Evolutionary conservation across 1,140 invertebrate species (phyloP), one percentile per base, ranked within the genome.

Genomic region (Helicoverpa zea): DNA sequence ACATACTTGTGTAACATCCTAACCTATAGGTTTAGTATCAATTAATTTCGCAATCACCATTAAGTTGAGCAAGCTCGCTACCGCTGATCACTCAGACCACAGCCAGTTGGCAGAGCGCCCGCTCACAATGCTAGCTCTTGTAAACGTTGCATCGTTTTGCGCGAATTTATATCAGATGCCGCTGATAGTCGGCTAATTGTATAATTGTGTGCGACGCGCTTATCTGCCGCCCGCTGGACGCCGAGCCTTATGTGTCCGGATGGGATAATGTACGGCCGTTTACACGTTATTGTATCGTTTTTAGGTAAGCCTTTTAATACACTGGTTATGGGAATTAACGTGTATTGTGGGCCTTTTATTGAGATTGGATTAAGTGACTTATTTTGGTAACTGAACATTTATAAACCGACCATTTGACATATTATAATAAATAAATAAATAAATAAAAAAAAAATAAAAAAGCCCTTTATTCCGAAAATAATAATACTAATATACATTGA

Each of bases 61-160:
- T 47, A 10, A 66, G 10, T 23, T 70, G 12, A 16, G 2, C 30
- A 18, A 0, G n/a, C 35, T 18, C 16, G 56, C 16, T 13, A 7
- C n/a, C 56, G 16, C 54, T 23, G 4, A 23, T 29, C 43, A 35
- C 35, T 61, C 29, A 54, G 16, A 12, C 63, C 54, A 43, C 49
- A 10, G 11, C 11, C 18, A 54, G 29, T 78, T 78, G 81, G 84
- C 84, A 66, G 77, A 14, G 43, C 74, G 84, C 81, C 84, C 79
- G 81, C 58, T 79, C 63, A 66, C 81, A 79, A 35, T 68, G 68
- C 64, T 81, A 77, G 75, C 63, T 78, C 52, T 79, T 80, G 76
- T 85, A 80, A 85, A 81, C 74, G 73, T 79, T 63, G 78, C 68
- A 82, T 81, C 77, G 80, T 82, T 80, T 54, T 59, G 83, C 52